These are phyloP conservation scores for Pinna nobilis DNA, from an alignment of 1,140 invertebrate genomes.

Conservation along the genomic window DNA sequence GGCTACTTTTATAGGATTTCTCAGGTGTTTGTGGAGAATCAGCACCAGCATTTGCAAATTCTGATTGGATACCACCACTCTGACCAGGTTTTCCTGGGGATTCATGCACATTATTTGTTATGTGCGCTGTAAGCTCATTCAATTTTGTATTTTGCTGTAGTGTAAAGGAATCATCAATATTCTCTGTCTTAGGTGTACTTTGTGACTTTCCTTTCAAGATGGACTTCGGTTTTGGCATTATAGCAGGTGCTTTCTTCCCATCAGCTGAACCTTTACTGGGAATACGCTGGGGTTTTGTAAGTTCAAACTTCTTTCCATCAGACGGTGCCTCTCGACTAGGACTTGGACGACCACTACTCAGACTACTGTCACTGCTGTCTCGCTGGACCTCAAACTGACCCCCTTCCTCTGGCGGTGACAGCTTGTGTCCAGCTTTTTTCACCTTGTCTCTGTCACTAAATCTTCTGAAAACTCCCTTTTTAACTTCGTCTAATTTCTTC, in stretches of 20 bases:
- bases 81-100: slow-evolving; percentile 30
- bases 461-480: slow-evolving; percentile 69
- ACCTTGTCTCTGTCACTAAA: slow-evolving; percentile 59
- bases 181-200: slow-evolving; percentile 36
- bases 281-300: slow-evolving; percentile 29
- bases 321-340: slow-evolving; percentile 49
- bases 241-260: slow-evolving; percentile 36
- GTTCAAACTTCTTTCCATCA: slow-evolving; percentile 12
- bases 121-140: slow-evolving; percentile 55
- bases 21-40: slow-evolving; percentile 43
- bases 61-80: not conserved
- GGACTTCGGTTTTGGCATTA: slow-evolving; percentile 57
- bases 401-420: slow-evolving; percentile 30
- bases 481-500: slow-evolving; percentile 72
- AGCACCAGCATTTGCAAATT: not conserved
- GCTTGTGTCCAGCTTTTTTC: slow-evolving; percentile 36
- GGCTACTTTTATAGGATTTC: slow-evolving; percentile 75
- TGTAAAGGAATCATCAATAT: slow-evolving; percentile 63
- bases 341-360: slow-evolving; percentile 55
- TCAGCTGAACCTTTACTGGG: slow-evolving; percentile 31
- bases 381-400: slow-evolving; percentile 43
- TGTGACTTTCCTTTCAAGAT: slow-evolving; percentile 53
- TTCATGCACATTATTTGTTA: slow-evolving; percentile 15
- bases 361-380: slow-evolving; percentile 61
- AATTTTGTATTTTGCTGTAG: slow-evolving; percentile 67